phyloP scores from a whole-genome alignment of 2,797 vertebrate genomes.

The Selene dorsalis region DNA sequence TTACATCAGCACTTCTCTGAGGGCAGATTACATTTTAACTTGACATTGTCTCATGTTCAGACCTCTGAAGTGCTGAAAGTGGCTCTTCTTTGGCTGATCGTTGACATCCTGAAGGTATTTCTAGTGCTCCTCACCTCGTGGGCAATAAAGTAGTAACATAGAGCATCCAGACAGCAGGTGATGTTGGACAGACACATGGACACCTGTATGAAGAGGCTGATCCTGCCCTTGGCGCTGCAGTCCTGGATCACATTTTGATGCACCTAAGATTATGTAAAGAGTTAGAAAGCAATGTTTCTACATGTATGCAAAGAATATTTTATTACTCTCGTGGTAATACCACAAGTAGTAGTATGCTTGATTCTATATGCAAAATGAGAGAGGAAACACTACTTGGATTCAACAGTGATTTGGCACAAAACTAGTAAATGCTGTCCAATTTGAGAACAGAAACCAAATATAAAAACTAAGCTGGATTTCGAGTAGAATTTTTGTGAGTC shows the following conservation, averaged over 20 bases:
- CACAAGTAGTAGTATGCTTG: not conserved
- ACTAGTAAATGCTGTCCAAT: not conserved
- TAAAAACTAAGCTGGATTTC: not conserved
- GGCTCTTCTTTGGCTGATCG: constrained; percentile 58
- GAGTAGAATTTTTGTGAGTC: not conserved
- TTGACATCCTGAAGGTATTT: constrained; percentile 52
- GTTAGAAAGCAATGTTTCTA: not conserved
- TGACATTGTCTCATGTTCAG: constrained; percentile 48
- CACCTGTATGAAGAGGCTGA: constrained; percentile 90
- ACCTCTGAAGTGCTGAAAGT: constrained; percentile 77
- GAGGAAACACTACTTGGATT: not conserved
- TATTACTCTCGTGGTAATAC: not conserved
- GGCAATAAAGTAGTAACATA: constrained; percentile 92
- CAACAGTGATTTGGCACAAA: not conserved
- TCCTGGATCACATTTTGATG: constrained; percentile 79
- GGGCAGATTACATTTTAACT: not conserved
- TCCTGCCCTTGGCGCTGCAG: constrained; percentile 73
- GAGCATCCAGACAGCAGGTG: constrained; percentile 92
- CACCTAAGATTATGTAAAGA: constrained; percentile 67
- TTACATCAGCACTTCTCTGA: not conserved
- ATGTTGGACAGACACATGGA: constrained; percentile 89
- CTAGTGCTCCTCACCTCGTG: constrained; percentile 83
- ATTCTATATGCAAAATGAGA: not conserved
- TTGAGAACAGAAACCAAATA: not conserved
- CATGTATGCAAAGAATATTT: not conserved